Percentiles rank a stretch among this genome's conserved stretches.
phyloP scores from a whole-genome alignment of 2,797 vertebrate species.

The Taeniopygia guttata region DNA sequence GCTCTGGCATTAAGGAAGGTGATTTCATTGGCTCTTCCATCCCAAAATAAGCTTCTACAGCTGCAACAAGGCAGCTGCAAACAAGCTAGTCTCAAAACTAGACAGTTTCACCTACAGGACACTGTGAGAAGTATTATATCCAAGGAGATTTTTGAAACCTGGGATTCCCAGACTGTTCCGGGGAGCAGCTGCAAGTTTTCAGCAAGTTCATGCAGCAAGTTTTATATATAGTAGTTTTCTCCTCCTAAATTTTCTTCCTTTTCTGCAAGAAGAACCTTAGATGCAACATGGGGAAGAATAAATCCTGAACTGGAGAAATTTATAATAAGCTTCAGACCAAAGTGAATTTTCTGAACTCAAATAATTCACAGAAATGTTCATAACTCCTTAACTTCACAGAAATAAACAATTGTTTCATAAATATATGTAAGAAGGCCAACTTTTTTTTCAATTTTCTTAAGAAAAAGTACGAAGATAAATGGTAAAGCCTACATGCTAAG shows the following conservation, averaged over 20 bases:
- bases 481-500: background rate
- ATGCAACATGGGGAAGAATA: background rate
- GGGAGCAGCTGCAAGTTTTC: background rate
- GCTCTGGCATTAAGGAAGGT: background rate
- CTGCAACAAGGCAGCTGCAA: background rate
- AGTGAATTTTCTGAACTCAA: background rate
- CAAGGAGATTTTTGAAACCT: background rate
- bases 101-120: background rate
- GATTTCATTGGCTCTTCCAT: background rate
- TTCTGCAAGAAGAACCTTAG: background rate
- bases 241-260: background rate
- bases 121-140: background rate
- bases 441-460: background rate
- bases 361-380: background rate
- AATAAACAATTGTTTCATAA: background rate
- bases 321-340: background rate
- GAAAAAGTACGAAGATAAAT: background rate
- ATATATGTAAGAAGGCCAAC: background rate
- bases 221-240: background rate
- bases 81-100: background rate
- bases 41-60: background rate
- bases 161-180: background rate
- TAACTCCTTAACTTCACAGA: background rate
- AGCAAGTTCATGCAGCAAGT: background rate
- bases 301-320: background rate